phyloP scores from a whole-genome alignment of 2,888 invertebrate genomes.

The Brachylomia viminalis region DNA sequence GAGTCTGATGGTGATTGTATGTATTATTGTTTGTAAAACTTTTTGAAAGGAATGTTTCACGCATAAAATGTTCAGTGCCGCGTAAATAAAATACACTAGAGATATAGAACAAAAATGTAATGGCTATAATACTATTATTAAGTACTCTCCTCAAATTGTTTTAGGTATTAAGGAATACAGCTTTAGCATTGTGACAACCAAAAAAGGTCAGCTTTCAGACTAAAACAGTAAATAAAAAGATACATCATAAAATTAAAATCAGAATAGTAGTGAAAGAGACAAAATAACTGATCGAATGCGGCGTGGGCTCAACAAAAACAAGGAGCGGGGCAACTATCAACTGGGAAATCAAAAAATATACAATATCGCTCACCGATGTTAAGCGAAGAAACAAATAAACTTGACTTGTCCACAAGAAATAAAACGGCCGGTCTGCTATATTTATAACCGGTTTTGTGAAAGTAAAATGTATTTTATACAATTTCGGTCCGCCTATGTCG shows the following conservation, averaged over 20 bases:
- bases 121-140: not conserved
- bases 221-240: not conserved
- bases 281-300: slow-evolving; percentile 21
- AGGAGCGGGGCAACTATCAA: slow-evolving; percentile 43
- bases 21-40: slow-evolving; percentile 21
- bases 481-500: slow-evolving; percentile 56
- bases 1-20: slow-evolving; percentile 46
- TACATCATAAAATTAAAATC: not conserved
- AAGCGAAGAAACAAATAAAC: slow-evolving; percentile 64
- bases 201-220: not conserved
- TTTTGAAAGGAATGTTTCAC: slow-evolving; percentile 5
- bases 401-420: slow-evolving; percentile 72
- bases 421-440: slow-evolving; percentile 73
- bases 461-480: slow-evolving; percentile 64
- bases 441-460: slow-evolving; percentile 75
- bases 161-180: not conserved
- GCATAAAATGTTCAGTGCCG: not conserved
- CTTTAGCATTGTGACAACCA: not conserved
- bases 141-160: not conserved
- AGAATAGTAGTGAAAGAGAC: slow-evolving; percentile 15
- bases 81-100: not conserved
- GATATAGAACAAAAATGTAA: not conserved
- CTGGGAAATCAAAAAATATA: slow-evolving; percentile 58
- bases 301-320: slow-evolving; percentile 60
- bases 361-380: slow-evolving; percentile 62